Evolutionary conservation across 1,140 invertebrate genomes (phyloP).

Genomic region (Nomia melanderi): DNA sequence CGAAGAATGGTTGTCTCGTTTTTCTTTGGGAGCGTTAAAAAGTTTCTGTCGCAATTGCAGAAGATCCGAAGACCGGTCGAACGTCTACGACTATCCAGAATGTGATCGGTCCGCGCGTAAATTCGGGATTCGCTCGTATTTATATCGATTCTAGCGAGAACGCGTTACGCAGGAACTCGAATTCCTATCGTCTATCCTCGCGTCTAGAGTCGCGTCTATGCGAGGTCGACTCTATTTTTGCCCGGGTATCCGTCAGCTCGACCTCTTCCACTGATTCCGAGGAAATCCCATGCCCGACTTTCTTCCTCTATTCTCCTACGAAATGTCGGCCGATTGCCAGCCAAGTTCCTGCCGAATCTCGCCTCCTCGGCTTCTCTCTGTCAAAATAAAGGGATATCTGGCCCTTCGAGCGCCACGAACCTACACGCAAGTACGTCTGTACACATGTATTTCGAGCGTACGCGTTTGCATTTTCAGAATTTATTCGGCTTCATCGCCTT

Average conservation of each 20-base stretch:
- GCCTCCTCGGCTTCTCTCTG: not conserved
- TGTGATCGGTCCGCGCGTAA: not conserved
- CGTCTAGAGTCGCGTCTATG: constrained; percentile 45
- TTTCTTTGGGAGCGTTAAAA: too few species aligned
- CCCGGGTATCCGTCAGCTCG: constrained; percentile 39
- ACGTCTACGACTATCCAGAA: too few species aligned
- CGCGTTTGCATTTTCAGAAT: too few species aligned
- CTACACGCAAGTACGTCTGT: too few species aligned
- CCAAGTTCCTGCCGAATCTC: not conserved
- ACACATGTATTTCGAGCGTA: too few species aligned
- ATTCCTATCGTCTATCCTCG: constrained; percentile 43
- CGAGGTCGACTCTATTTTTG: constrained; percentile 50
- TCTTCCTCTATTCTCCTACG: constrained; percentile 27
- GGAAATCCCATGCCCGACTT: constrained; percentile 42
- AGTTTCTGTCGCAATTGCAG: too few species aligned
- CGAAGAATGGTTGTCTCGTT: too few species aligned
- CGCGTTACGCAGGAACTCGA: constrained; percentile 22
- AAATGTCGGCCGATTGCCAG: constrained; percentile 29
- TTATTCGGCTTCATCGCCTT: too few species aligned
- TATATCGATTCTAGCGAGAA: constrained; percentile 37
- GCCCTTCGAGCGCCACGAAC: too few species aligned
- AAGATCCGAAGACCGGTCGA: too few species aligned
- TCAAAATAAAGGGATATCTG: not conserved
- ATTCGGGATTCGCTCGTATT: constrained; percentile 21
- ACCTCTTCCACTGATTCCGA: constrained; percentile 44